Evolutionary conservation across 30 jellyfish, hydroid and myxozoan species (phyloP).

Genomic region (Aurelia sp.): DNA sequence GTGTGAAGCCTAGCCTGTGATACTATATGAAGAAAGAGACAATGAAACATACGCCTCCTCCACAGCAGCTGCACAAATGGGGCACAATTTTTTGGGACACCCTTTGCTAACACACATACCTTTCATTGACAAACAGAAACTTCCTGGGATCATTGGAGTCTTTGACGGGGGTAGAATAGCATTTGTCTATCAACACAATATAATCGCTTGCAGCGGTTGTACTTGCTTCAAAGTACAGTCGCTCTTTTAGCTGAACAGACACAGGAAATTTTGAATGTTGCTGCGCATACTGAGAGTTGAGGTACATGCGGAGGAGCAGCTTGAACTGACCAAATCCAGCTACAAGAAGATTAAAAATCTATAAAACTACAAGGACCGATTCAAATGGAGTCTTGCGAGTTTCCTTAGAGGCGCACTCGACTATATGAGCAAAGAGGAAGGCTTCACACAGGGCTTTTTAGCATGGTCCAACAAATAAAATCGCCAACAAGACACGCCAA

Average conservation of each 20-base stretch:
- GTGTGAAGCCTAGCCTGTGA: too few species aligned
- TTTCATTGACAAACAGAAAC: conserved; percentile 30
- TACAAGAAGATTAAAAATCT: background rate
- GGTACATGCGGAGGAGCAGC: conserved; percentile 16
- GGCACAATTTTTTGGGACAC: too few species aligned
- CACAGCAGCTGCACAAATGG: too few species aligned
- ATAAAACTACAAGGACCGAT: too few species aligned
- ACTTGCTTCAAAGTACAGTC: conserved; percentile 43
- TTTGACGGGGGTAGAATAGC: conserved; percentile 49
- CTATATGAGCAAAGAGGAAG: too few species aligned
- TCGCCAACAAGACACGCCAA: too few species aligned
- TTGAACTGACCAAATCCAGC: conserved; percentile 61
- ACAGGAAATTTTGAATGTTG: conserved; percentile 36
- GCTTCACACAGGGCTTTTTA: too few species aligned
- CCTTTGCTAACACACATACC: conserved; percentile 18
- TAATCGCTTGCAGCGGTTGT: conserved; percentile 34
- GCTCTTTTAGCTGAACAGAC: conserved; percentile 27
- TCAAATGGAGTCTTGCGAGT: too few species aligned
- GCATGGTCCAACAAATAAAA: too few species aligned
- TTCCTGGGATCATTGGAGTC: conserved; percentile 31
- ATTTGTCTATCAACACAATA: conserved; percentile 17
- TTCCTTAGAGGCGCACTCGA: too few species aligned
- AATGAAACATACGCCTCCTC: too few species aligned
- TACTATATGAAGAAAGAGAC: too few species aligned
- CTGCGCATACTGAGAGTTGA: conserved; percentile 3